Percentiles rank a stretch among this genome's conserved stretches.
These are phyloP conservation scores for Drosophila orosa DNA, from an alignment of 1,140 invertebrate species.

Conservation along the genomic window DNA sequence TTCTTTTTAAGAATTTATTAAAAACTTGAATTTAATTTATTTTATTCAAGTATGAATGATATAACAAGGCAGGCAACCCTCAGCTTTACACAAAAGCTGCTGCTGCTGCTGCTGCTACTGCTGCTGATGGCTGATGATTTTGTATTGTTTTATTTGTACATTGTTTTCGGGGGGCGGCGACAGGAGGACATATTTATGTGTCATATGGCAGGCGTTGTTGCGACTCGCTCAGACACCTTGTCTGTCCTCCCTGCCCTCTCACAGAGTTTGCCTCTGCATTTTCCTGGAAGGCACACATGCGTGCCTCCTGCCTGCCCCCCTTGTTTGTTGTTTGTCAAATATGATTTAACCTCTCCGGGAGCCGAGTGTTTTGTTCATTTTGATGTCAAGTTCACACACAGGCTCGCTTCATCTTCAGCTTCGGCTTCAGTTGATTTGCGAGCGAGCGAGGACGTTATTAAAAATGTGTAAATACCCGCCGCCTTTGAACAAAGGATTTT, in stretches of 20 bases:
- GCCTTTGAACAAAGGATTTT: conserved; percentile 55
- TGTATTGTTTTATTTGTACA: conserved; percentile 66
- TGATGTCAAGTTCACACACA: conserved; percentile 64
- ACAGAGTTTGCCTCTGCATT: conserved; percentile 39
- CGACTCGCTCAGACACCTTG: conserved; percentile 56
- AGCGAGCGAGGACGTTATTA: conserved; percentile 68
- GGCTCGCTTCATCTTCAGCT: conserved; percentile 26
- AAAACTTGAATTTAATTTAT: no score
- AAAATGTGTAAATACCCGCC: conserved; percentile 61
- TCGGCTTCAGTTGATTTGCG: conserved; percentile 59
- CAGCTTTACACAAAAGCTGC: background rate
- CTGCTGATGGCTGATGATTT: conserved; percentile 45
- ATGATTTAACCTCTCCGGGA: conserved; percentile 56
- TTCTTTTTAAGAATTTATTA: no score
- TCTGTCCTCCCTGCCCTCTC: background rate
- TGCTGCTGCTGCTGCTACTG: conserved; percentile 10
- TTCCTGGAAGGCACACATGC: conserved; percentile 55
- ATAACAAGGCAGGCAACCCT: background rate
- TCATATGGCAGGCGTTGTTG: conserved; percentile 53
- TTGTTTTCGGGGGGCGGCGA: conserved; percentile 37
- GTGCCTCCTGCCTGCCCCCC: conserved; percentile 23
- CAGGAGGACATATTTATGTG: conserved; percentile 51
- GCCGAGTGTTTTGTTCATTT: conserved; percentile 55
- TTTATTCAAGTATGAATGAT: conserved; percentile 25
- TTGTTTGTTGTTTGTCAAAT: conserved; percentile 66